Base-by-base conservation (phyloP, 2,113 vertebrate species). In the Synodontis membranacea region DNA sequence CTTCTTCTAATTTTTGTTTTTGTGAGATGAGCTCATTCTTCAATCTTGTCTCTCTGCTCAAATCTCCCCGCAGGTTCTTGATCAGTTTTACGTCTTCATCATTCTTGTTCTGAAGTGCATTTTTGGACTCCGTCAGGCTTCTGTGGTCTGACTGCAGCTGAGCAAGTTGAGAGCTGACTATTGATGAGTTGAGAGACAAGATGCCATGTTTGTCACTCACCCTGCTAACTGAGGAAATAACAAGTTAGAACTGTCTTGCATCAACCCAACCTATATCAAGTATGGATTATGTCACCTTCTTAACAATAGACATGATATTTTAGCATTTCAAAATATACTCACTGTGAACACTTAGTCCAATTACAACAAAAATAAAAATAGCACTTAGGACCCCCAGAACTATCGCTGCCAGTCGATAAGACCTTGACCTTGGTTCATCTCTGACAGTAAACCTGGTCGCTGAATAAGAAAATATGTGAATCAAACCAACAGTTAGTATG, bases 341-440 rank as follows among this genome's bases (percentile, higher is more conserved):
- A 93, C 94, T 94, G 74, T 86, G 92, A 85, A 93, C 86, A 86
- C 90, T 89, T 42, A 83, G 80, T 80, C 92, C 92, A 31, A 89
- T 86, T 80, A 93, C 91, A 83, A 84, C 34, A 50, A 91, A 72
- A 31, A 95, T 82, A 48, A 95, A 88, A 28, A 84, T 82, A 70
- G 50, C 90, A 39, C 93, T 89, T 7, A 94, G 86, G 79, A 92
- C 75, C 5, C 89, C 85, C 85, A 95, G 90, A 39, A 86, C 68
- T 83, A 91, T 80, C 21, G 90, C 48, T 62, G 92, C 84, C 88
- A 90, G 44, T 64, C 86, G 89, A 54, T 91, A 86, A n/a, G 81
- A 10, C 34, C 17, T 72, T 34, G 66, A 31, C 3, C 42, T 82
- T 1, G 19, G 81, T 4, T 56, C 81, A 39, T 82, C 80, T 82